Evolutionary conservation across 2,888 invertebrate genomes (phyloP).

Genomic region (Catocala sponsa): DNA sequence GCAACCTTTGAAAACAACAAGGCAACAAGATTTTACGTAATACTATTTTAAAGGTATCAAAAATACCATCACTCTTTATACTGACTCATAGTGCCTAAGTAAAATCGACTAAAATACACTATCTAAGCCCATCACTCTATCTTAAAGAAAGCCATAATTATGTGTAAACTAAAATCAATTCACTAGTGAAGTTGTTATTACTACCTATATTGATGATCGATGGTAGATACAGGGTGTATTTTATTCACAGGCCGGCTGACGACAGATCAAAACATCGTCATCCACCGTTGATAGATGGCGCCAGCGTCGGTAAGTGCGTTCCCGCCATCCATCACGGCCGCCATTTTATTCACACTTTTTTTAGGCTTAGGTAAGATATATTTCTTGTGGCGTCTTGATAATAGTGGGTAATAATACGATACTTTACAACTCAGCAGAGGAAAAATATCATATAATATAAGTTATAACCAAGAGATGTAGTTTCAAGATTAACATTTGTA

Average conservation of each 20-base stretch:
- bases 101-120: background rate
- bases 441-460: background rate
- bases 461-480: no score
- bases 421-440: background rate
- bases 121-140: background rate
- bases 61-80: no score
- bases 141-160: background rate
- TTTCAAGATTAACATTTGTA: no score
- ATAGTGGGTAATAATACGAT: conserved; percentile 8
- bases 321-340: conserved; percentile 31
- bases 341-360: conserved; percentile 21
- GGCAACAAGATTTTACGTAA: no score
- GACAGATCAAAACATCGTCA: conserved; percentile 42
- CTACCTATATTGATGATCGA: conserved; percentile 14
- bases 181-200: background rate
- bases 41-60: no score
- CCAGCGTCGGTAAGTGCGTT: conserved; percentile 6
- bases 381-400: conserved; percentile 15
- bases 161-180: conserved; percentile 10
- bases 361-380: conserved; percentile 21
- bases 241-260: conserved; percentile 17
- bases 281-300: conserved; percentile 41
- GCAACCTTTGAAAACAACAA: no score
- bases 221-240: conserved; percentile 12
- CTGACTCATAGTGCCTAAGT: no score